phyloP scores from a whole-genome alignment of 2,113 vertebrate species.

The Glaucidium brasilianum region DNA sequence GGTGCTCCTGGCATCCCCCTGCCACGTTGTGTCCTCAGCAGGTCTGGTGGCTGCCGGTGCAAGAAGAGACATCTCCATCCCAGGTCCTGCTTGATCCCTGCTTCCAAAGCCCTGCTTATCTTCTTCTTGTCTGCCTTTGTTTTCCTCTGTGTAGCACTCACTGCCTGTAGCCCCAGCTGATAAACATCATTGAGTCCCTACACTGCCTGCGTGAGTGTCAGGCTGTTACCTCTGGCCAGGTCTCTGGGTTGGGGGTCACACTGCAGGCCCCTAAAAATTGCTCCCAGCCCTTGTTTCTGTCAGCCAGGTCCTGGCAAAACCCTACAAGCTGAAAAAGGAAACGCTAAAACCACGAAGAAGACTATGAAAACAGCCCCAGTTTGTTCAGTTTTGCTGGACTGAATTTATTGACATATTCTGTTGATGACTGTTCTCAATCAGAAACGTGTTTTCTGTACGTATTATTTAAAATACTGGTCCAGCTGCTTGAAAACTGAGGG shows the following conservation, averaged over 20 bases:
- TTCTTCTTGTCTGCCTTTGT: background rate
- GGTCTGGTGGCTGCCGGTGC: background rate
- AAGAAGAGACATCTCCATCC: background rate
- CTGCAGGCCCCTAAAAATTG: background rate
- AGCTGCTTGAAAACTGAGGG: background rate
- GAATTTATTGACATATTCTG: background rate
- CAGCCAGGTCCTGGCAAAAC: background rate
- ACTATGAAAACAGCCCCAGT: background rate
- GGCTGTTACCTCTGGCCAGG: background rate
- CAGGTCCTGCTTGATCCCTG: background rate
- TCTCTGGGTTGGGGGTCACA: fast-evolving
- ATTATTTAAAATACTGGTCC: background rate
- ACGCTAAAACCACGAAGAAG: background rate
- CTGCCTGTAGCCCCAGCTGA: background rate
- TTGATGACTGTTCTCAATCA: background rate
- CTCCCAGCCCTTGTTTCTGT: background rate
- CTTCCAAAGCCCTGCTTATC: background rate
- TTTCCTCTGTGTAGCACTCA: too few species aligned
- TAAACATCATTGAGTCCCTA: background rate
- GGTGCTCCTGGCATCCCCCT: fast-evolving
- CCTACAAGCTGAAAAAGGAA: background rate
- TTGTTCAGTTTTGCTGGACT: background rate
- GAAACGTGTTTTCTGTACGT: background rate
- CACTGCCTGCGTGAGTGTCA: too few species aligned
- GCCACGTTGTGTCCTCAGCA: too few species aligned